Conservation (phyloP, 1,140 invertebrate species). For the Drosophila ficusphila region DNA sequence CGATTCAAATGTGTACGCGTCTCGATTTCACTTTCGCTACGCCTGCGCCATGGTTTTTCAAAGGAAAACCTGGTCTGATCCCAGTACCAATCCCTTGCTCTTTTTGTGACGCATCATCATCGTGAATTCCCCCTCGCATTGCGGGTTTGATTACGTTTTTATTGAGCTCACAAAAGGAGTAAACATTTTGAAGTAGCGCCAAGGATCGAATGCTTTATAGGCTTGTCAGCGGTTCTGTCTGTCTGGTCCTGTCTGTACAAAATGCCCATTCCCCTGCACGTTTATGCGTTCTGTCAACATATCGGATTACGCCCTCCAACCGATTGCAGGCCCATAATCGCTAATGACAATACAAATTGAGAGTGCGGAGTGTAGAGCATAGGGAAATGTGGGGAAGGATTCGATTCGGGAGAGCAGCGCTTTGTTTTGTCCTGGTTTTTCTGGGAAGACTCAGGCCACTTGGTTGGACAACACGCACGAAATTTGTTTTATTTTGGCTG, state of each 20-base stretch:
- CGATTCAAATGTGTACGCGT: constrained; percentile 46
- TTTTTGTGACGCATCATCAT: constrained; percentile 63
- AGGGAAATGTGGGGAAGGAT: constrained; percentile 21
- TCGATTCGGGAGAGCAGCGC: constrained; percentile 29
- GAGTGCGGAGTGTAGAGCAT: too few species aligned
- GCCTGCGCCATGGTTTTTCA: constrained; percentile 63
- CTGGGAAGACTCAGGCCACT: constrained; percentile 68
- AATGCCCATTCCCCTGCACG: constrained; percentile 6
- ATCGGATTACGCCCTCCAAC: constrained; percentile 67
- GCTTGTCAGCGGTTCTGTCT: constrained; percentile 61
- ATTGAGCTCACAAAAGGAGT: constrained; percentile 71
- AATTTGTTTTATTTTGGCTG: constrained; percentile 46
- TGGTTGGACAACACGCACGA: constrained; percentile 55
- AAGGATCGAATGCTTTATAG: constrained; percentile 70
- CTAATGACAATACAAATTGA: constrained; percentile 82
- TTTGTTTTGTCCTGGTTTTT: constrained; percentile 70
- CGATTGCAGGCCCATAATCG: constrained; percentile 61
- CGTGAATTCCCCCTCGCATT: constrained; percentile 28
- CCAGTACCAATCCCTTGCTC: constrained; percentile 23
- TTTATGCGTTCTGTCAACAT: constrained; percentile 76
- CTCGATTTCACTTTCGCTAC: constrained; percentile 81
- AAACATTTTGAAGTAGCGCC: constrained; percentile 82
- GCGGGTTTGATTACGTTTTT: constrained; percentile 80
- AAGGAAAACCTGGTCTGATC: constrained; percentile 58
- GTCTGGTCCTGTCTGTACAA: constrained; percentile 6